Evolutionary conservation across 2,113 vertebrate species (phyloP).

Genomic region (Centropus unirufus): DNA sequence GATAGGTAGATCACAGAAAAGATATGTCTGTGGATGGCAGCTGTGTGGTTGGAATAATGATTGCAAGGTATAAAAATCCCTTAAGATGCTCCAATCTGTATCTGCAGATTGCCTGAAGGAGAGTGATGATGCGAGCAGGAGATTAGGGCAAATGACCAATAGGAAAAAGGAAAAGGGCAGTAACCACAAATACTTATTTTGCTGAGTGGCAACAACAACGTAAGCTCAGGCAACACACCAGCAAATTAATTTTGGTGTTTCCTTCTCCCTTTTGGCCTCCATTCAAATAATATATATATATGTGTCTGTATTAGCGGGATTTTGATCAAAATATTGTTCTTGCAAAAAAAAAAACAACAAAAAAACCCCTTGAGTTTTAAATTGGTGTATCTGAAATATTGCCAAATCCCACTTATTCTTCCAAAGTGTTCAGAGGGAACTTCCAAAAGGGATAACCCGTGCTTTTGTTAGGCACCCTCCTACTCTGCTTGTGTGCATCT

Average conservation of each 20-base stretch:
- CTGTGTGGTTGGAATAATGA: background rate
- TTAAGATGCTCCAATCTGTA: background rate
- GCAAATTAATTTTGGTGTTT: background rate
- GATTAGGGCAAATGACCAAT: accelerated
- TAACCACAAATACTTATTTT: background rate
- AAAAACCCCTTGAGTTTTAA: background rate
- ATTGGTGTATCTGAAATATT: background rate
- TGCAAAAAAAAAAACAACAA: no score
- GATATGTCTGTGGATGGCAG: background rate
- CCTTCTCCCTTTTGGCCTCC: background rate
- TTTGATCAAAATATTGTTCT: background rate
- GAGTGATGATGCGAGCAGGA: background rate
- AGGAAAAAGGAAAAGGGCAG: background rate
- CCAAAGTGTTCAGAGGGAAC: background rate
- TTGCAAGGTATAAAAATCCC: background rate
- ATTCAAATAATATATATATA: background rate
- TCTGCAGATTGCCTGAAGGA: background rate
- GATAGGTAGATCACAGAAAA: background rate
- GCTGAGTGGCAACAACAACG: background rate
- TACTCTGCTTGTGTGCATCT: background rate
- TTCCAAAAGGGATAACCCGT: background rate
- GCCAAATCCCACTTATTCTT: background rate
- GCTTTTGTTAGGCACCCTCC: background rate
- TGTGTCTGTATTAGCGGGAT: background rate
- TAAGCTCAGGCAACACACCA: background rate